Base-by-base conservation (phyloP, 2,888 invertebrate species). In the Cyrtodaria siliqua region DNA sequence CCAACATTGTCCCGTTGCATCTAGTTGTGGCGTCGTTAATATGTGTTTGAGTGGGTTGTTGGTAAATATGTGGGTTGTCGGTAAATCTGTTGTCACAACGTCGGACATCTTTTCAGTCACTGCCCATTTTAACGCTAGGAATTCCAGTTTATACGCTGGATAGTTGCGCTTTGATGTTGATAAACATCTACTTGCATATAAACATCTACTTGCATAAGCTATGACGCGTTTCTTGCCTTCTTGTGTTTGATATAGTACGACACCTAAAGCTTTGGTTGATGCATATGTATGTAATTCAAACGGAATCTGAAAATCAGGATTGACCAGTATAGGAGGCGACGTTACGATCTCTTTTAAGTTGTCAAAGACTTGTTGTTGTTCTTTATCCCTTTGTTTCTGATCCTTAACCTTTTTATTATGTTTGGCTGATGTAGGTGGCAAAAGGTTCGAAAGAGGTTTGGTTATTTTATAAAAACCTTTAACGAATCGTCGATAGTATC, bases 1-100 rank as follows among this genome's bases (percentile, higher is more conserved):
- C 72, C 59, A 66, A 14, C 72, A n/a, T n/a, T 70, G 57, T 23
- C 70, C 70, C 14, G 70, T 62, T 26, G 62, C 61, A 47, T 70
- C 70, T 16, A 70, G 42, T 49, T 62, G 57, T n/a, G 72, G 53
- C 2, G 64, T 50, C n/a, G 64, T 66, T 9, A 71, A 26, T n/a
- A 66, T 57, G 50, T 72, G 42, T 8, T 59, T 72, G 0, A 66
- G 29, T 12, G 66, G 72, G 38, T 72, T 72, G 29, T 70, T 70
- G 49, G 47, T 61, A 6, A 61, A 55, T 2, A 26, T 18, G 9
- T 64, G 52, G 33, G 52, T 29, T 20, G 40, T 49, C 3, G n/a
- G 50, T n/a, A 73, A 52, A 62, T 73, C 61, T 20, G 24, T 12
- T 20, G 8, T 16, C n/a, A 62, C 18, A 38, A 52, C 50, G 24